phyloP scores from a whole-genome alignment of 2,113 vertebrate genomes.

The Oophaga pumilio region DNA sequence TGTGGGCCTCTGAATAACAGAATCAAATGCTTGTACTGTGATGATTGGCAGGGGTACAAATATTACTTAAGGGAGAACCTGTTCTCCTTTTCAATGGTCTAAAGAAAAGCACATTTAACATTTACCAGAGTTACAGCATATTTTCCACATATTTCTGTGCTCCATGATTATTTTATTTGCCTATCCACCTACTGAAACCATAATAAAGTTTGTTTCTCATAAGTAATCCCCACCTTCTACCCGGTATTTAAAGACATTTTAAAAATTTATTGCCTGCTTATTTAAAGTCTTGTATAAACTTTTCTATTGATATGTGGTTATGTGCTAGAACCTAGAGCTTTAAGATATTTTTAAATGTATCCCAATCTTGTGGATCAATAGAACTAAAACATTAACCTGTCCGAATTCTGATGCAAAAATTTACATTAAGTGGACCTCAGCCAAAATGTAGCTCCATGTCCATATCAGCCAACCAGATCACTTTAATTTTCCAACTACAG shows the following conservation, averaged over 20 bases:
- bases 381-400: background rate
- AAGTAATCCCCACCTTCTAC: constrained; percentile 37
- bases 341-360: constrained; percentile 40
- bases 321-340: constrained; percentile 20
- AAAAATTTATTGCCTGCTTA: constrained; percentile 47
- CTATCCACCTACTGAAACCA: constrained; percentile 57
- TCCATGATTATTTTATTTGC: constrained; percentile 65
- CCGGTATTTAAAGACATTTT: constrained; percentile 37
- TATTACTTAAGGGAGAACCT: constrained; percentile 61
- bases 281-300: constrained; percentile 35
- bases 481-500: background rate
- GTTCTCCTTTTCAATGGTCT: constrained; percentile 61
- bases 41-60: constrained; percentile 61
- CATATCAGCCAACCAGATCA: background rate
- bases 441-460: background rate
- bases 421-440: background rate
- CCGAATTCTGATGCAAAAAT: background rate
- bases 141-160: constrained; percentile 63
- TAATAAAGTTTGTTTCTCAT: constrained; percentile 50
- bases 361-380: background rate
- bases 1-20: constrained; percentile 55
- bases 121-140: constrained; percentile 61
- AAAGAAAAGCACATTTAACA: constrained; percentile 61
- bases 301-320: constrained; percentile 22
- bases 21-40: constrained; percentile 63